Conservation (phyloP, 1,140 invertebrate species). For the Drosophila trapezifrons region DNA sequence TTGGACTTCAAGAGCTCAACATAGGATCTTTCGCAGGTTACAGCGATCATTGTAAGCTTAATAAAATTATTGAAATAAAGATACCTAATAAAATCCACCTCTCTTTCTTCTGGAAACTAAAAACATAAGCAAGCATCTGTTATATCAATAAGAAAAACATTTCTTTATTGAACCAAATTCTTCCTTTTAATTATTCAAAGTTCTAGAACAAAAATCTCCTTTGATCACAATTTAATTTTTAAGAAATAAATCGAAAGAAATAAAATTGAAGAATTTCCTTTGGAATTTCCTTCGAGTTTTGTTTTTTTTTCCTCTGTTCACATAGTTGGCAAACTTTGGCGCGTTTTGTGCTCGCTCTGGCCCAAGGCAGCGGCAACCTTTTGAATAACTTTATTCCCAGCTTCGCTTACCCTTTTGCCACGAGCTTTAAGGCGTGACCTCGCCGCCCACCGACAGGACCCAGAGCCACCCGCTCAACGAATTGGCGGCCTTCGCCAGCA, state of each 20-base stretch:
- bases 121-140: too few species aligned
- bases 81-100: rapidly evolving
- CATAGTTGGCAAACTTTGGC: slow-evolving; percentile 57
- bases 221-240: neutral
- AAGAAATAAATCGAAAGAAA: neutral
- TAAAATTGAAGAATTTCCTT: neutral
- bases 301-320: slow-evolving; percentile 5
- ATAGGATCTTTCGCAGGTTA: neutral
- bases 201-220: neutral
- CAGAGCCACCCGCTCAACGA: slow-evolving; percentile 6
- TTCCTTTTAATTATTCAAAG: neutral
- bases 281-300: slow-evolving; percentile 1
- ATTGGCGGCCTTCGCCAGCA: slow-evolving; percentile 54
- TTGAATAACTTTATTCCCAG: slow-evolving; percentile 55
- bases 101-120: neutral
- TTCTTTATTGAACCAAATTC: too few species aligned
- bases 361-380: slow-evolving; percentile 47
- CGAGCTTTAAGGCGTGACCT: slow-evolving; percentile 47
- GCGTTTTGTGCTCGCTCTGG: slow-evolving; percentile 19
- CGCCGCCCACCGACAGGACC: neutral
- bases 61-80: neutral
- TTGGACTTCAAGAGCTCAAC: neutral
- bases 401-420: slow-evolving; percentile 41
- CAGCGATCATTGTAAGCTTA: too few species aligned
- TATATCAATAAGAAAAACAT: neutral